These are phyloP conservation scores for Cyprinodon tularosa DNA, from an alignment of 2,113 vertebrate genomes.

Conservation along the genomic window DNA sequence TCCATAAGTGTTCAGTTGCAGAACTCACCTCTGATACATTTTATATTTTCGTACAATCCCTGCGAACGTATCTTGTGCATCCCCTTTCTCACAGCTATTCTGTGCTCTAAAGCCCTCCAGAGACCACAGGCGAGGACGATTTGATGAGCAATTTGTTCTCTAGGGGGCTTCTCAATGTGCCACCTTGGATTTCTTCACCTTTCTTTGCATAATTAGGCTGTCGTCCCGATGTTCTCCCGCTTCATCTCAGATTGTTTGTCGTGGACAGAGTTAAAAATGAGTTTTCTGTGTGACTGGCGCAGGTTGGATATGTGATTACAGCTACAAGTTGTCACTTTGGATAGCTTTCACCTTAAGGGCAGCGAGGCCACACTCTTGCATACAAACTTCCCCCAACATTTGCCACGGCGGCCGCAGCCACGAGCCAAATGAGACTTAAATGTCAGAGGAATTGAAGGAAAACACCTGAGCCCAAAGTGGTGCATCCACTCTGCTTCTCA, in stretches of 20 bases:
- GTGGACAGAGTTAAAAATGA: background rate
- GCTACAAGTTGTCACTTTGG: constrained; percentile 43
- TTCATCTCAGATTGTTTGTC: background rate
- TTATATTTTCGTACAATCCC: background rate
- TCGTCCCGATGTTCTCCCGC: background rate
- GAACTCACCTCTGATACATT: background rate
- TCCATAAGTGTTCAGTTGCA: background rate
- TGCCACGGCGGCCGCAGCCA: constrained; percentile 23
- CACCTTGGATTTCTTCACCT: background rate
- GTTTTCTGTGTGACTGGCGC: background rate
- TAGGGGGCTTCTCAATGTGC: constrained; percentile 26
- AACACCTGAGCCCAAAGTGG: constrained; percentile 37
- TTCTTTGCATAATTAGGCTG: constrained; percentile 21
- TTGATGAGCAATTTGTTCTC: constrained; percentile 43
- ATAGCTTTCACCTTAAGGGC: constrained; percentile 39
- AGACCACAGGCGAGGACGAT: constrained; percentile 42
- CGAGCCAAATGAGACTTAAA: constrained; percentile 49
- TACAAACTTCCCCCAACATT: constrained; percentile 13
- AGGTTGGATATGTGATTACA: constrained; percentile 32
- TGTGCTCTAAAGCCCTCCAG: constrained; percentile 5
- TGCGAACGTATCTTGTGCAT: constrained; percentile 1
- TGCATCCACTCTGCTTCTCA: background rate
- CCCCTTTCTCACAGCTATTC: background rate
- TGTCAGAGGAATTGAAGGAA: constrained; percentile 41
- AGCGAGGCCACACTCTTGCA: constrained; percentile 22